Evolutionary conservation across 2,888 invertebrate species (phyloP).

Genomic region (Cheilosia variabilis): DNA sequence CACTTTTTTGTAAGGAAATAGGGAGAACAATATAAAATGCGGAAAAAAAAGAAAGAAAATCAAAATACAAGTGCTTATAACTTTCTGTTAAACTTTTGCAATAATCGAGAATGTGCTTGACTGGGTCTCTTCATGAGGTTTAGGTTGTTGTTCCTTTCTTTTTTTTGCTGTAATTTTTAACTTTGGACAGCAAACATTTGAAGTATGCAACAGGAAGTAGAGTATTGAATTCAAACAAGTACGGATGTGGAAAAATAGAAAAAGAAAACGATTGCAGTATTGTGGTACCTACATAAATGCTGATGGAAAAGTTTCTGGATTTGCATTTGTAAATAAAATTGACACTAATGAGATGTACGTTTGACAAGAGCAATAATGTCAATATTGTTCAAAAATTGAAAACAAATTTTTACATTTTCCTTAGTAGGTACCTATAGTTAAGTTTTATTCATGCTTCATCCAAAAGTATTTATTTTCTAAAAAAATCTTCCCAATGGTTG

Average conservation of each 20-base stretch:
- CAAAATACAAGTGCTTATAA: slow-evolving; percentile 43
- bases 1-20: not conserved
- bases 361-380: too few relatives aligned
- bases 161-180: slow-evolving; percentile 6
- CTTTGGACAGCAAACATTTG: not conserved
- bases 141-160: not conserved
- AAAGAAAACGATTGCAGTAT: too few relatives aligned
- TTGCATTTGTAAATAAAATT: too few relatives aligned
- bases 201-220: not conserved
- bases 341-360: too few relatives aligned
- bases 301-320: too few relatives aligned
- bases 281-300: too few relatives aligned
- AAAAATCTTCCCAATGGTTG: too few relatives aligned
- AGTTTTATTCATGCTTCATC: too few relatives aligned
- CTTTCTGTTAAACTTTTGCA: slow-evolving; percentile 52
- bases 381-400: too few relatives aligned
- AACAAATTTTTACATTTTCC: too few relatives aligned
- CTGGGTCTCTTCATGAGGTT: slow-evolving; percentile 18
- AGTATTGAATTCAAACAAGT: not conserved
- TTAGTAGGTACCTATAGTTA: too few relatives aligned
- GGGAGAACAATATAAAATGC: slow-evolving; percentile 1
- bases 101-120: slow-evolving; percentile 50
- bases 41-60: slow-evolving; percentile 8
- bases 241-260: not conserved
- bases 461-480: too few relatives aligned